These are phyloP conservation scores for Plagodis pulveraria DNA, from an alignment of 2,888 invertebrate species.

Conservation along the genomic window DNA sequence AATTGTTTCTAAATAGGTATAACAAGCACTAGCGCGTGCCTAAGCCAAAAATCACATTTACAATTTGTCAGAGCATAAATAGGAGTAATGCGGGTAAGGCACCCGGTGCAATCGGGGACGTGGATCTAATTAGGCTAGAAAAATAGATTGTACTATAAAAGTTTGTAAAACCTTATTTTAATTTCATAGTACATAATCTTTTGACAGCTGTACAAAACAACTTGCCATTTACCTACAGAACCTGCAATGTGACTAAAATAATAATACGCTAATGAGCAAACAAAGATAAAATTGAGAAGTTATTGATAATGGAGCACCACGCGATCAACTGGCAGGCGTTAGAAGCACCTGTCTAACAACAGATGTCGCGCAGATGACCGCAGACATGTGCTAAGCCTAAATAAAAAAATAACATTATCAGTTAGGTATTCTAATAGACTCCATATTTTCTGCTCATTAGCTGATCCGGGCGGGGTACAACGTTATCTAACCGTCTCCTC, in stretches of 20 bases:
- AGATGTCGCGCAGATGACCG: conserved; percentile 64
- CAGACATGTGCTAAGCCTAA: conserved; percentile 46
- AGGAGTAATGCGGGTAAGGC: no score
- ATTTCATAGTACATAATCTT: no score
- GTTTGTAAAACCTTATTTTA: no score
- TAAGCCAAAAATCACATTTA: no score
- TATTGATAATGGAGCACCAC: conserved; percentile 11
- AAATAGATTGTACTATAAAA: no score
- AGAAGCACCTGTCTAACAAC: conserved; percentile 78
- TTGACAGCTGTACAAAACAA: background rate
- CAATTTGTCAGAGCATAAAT: no score
- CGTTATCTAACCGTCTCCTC: conserved; percentile 42
- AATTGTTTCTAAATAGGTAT: no score
- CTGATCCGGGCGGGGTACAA: conserved; percentile 39
- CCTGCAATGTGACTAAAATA: conserved; percentile 1
- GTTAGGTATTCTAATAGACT: conserved; percentile 44
- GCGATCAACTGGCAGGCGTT: conserved; percentile 48
- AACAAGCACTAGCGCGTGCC: no score
- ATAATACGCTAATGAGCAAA: conserved; percentile 12
- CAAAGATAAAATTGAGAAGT: conserved; percentile 5
- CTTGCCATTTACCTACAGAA: no score
- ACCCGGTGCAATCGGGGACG: no score
- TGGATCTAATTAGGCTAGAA: no score
- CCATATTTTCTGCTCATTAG: conserved; percentile 48
- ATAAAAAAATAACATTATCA: conserved; percentile 42